phyloP scores from a whole-genome alignment of 2,888 invertebrate species.

The Pardosa pseudoannulata region DNA sequence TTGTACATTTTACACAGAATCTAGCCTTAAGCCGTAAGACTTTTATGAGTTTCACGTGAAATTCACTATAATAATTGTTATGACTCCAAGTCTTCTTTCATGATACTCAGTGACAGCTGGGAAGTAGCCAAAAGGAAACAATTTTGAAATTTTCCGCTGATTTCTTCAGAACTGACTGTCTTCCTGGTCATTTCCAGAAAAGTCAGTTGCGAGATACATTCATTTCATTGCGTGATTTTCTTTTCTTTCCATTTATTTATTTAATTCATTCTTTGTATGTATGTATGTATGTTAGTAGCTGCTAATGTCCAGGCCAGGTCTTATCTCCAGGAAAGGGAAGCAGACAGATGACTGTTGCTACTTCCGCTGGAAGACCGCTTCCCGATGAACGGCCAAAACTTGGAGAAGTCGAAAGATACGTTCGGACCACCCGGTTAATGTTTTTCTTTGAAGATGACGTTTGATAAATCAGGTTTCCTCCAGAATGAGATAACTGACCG shows the following conservation, averaged over 20 bases:
- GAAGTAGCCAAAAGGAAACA: neutral
- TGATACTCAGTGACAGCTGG: neutral
- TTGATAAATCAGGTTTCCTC: neutral
- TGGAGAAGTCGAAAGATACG: neutral
- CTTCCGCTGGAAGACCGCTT: neutral
- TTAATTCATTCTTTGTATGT: neutral
- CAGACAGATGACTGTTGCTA: conserved; percentile 49
- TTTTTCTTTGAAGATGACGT: neutral
- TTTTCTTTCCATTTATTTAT: neutral
- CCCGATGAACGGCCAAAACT: neutral
- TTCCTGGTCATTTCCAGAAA: neutral
- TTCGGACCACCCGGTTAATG: neutral
- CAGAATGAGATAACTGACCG: neutral
- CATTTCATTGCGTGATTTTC: neutral
- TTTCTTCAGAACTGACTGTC: neutral
- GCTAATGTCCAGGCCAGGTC: neutral
- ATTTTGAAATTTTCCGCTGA: too few species aligned
- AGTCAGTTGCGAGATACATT: neutral
- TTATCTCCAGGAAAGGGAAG: conserved; percentile 62
- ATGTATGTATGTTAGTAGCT: neutral
- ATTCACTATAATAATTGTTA: too few species aligned
- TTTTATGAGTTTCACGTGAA: too few species aligned
- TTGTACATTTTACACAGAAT: too few species aligned
- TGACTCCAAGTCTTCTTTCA: too few species aligned
- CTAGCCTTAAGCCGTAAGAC: too few species aligned